These are phyloP conservation scores for Rhynchomys soricoides DNA, from an alignment of 2,113 vertebrate genomes.

Conservation along the genomic window DNA sequence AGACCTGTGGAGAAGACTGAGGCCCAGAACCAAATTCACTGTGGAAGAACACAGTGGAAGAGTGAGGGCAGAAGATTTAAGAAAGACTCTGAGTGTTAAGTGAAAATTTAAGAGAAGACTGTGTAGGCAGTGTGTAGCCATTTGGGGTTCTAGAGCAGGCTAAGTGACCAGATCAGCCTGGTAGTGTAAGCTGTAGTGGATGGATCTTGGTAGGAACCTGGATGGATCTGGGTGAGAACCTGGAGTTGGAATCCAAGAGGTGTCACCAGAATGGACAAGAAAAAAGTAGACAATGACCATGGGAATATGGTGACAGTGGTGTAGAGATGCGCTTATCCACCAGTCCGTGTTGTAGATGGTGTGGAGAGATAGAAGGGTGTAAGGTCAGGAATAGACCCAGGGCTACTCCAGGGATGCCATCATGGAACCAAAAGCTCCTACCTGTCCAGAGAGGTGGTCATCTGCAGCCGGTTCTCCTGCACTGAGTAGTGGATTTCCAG, in stretches of 20 bases:
- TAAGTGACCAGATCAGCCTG: neutral
- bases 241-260: neutral
- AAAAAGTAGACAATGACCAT: neutral
- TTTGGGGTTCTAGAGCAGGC: neutral
- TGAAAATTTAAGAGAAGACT: neutral
- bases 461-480: constrained; percentile 53
- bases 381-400: neutral
- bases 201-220: neutral
- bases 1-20: neutral
- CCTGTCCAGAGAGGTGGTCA: constrained; percentile 63
- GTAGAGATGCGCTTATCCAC: too few species aligned
- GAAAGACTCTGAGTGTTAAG: neutral
- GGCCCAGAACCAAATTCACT: neutral
- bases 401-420: neutral
- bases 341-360: neutral
- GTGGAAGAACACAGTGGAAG: neutral
- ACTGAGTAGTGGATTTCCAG: constrained; percentile 62
- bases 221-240: neutral
- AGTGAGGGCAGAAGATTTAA: neutral
- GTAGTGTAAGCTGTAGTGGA: neutral
- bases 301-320: neutral
- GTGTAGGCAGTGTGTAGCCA: neutral
- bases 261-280: neutral
- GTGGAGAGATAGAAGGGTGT: neutral
- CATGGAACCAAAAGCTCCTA: neutral